Percentiles rank a stretch among this genome's conserved stretches.
phyloP scores from a whole-genome alignment of 2,113 vertebrate genomes.

The Muntiacus reevesi region DNA sequence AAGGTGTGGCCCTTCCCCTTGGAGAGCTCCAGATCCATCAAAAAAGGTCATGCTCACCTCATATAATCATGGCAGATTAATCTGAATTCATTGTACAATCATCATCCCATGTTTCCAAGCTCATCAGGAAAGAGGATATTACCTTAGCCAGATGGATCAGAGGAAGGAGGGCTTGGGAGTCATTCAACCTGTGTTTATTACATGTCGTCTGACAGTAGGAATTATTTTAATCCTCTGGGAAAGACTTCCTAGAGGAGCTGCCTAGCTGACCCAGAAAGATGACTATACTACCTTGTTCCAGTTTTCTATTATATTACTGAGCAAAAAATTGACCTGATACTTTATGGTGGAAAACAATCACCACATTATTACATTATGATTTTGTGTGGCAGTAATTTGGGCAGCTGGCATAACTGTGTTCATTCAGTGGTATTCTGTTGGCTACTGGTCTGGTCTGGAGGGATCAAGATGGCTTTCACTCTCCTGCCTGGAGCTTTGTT shows the following conservation, averaged over 20 bases:
- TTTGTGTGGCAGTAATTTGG: background rate
- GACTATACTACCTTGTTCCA: rapidly evolving
- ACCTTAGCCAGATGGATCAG: background rate
- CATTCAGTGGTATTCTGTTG: background rate
- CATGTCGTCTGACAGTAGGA: background rate
- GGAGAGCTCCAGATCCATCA: background rate
- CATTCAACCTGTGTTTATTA: background rate
- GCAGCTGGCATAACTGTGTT: background rate
- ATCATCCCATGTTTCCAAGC: too few relatives aligned
- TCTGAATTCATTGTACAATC: background rate
- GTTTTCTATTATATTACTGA: background rate
- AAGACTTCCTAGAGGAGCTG: background rate
- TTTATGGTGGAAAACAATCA: background rate
- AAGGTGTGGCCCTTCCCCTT: background rate
- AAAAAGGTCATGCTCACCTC: background rate
- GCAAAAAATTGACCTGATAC: too few relatives aligned
- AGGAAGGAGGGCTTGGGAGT: background rate
- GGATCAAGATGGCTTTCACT: background rate
- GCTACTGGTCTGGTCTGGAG: background rate
- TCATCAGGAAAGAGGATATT: background rate
- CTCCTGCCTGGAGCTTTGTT: too few relatives aligned
- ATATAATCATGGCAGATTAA: background rate
- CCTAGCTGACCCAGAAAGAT: background rate
- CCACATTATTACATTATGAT: background rate
- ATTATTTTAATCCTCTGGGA: background rate